Base-by-base conservation (phyloP, 2,113 vertebrate species). In the Zosterops hypoxanthus region DNA sequence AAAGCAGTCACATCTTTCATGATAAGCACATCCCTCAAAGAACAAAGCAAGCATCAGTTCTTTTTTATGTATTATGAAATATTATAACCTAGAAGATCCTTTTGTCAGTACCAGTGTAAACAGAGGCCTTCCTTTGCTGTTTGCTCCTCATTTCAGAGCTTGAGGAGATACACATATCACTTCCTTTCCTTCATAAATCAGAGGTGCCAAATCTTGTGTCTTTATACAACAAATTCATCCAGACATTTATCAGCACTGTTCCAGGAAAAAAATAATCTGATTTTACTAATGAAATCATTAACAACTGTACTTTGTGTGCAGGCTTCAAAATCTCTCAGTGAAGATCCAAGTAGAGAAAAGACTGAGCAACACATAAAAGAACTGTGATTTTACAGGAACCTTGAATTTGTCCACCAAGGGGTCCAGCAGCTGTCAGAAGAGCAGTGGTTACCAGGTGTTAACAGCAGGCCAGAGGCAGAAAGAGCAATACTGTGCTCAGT, bases 11-110 rank as follows among this genome's bases (percentile, higher is more conserved):
- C 55, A 36, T 80, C 79, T 92, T 88, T 86, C 63, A 68, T 6
- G 42, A 63, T 28, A 94, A 92, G 76, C 66, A 65, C 31, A 92
- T 57, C 80, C 21, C 50, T 65, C 41, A 72, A 88, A 80, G 91
- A 82, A 92, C 66, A 95, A 94, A 86, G 91, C 85, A 93, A 85
- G 53, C 82, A 71, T 90, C 63, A 83, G 49, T 53, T 88, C 41
- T 72, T 92, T 90, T 82, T 60, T 25, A 86, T 28, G 14, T 46
- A 44, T 60, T 44, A 84, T 61, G 63, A 88, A 86, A 86, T 69
- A 80, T 44, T 84, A 63, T 64, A 57, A 64, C 18, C 49, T 20
- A n/a, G 64, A 33, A 90, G 59, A 78, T 49, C 21, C 22, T 59
- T 82, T 65, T 70, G n/a, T 41, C 26, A 72, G 65, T 52, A 79